Evolutionary conservation across 2,113 vertebrate genomes (phyloP).

Genomic region (Chaetops frenatus): DNA sequence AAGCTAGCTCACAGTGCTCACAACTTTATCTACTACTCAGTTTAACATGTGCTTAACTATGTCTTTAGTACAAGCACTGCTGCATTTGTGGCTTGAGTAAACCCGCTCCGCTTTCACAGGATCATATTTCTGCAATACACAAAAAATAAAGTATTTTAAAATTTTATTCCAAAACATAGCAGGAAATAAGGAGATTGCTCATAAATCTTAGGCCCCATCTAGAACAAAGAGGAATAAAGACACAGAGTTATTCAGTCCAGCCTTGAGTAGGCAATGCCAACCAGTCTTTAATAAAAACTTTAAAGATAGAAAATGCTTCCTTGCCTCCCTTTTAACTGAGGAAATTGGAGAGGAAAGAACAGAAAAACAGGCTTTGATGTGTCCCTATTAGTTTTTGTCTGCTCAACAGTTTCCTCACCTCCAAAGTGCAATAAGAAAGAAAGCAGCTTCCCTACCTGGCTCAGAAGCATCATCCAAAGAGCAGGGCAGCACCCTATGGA

Average conservation of each 20-base stretch:
- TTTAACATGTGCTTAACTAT: rapidly evolving
- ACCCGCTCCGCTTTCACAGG: neutral
- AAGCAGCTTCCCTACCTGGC: neutral
- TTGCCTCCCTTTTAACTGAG: neutral
- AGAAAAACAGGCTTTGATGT: neutral
- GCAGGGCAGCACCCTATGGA: neutral
- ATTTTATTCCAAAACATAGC: neutral
- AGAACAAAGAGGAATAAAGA: neutral
- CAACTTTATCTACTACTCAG: neutral
- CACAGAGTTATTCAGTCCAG: neutral
- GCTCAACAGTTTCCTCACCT: neutral
- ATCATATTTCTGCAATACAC: neutral
- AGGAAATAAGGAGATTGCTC: neutral
- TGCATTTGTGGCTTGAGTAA: neutral
- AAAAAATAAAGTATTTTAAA: neutral
- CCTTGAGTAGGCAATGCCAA: neutral
- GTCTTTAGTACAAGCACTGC: neutral
- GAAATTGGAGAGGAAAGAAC: neutral
- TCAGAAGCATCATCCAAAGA: neutral
- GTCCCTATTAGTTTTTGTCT: neutral
- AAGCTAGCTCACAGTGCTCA: neutral
- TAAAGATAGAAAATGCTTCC: neutral
- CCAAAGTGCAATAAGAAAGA: neutral
- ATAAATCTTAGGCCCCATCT: neutral
- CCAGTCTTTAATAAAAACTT: neutral